Evolutionary conservation across 2,888 invertebrate genomes (phyloP), one percentile per base, ranked within the genome.

Genomic region (Drosophila ustulata): DNA sequence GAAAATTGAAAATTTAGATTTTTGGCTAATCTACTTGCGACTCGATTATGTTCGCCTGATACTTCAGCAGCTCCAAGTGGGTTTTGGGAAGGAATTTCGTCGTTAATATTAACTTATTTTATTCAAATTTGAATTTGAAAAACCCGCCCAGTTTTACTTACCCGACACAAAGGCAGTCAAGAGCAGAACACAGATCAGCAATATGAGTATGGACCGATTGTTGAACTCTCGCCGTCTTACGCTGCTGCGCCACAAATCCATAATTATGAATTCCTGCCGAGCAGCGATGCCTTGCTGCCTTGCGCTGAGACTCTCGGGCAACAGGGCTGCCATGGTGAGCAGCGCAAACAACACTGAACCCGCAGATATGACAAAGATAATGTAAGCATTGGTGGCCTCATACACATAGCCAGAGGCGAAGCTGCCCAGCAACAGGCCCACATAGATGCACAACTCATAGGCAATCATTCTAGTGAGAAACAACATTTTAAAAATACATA

Each of bases 401-500:
- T 95, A 93, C 0, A 95, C 81, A 56, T 93, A 93, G 2, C 95
- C 94, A 65, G 95, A 95, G 1, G 91, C 75, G 9, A 95, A 83
- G 1, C 94, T 93, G 11, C 96, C 96, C n/a, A 94, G 66, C 45
- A 96, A 92, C 43, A 94, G 91, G 0, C 96, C 96, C 1, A 93
- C 85, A 47, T 94, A 94, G 39, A 95, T 91, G 0, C 93, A 89
- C 0, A 93, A 93, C 84, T 95, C 95, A 69, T 95, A 88, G 49
- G 94, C 82, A 7, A 94, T 94, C 94, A 95, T 94, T 91, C 95
- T 95, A 7, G 1, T 18, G 3, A 41, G 1, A n/a, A 49, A 2
- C 1, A 4, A 34, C 11, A 18, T 0, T 3, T 4, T 18, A 11
- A 32, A 5, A 4, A 11, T 3, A 41, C 11, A 9, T 32, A 26